These are phyloP conservation scores for Actinostola sp. DNA, from an alignment of 92 coral and sea anemone species.

Conservation along the genomic window DNA sequence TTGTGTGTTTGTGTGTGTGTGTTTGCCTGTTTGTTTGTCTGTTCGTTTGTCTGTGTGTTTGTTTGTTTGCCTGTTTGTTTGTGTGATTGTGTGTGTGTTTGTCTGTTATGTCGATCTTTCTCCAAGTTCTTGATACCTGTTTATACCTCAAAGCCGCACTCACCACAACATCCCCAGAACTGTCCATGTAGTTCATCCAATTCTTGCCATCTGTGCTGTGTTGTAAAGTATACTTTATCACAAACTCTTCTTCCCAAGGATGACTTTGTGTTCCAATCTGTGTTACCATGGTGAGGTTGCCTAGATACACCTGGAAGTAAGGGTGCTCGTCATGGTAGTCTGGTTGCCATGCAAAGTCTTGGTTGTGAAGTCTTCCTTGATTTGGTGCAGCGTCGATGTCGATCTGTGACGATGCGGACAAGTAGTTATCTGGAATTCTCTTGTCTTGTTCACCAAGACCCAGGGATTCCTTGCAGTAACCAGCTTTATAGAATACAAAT, in stretches of 20 bases:
- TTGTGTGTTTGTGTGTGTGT: too few species aligned
- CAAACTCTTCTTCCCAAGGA: constrained; percentile 70
- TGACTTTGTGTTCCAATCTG: constrained; percentile 69
- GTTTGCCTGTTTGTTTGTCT: too few species aligned
- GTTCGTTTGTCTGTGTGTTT: too few species aligned
- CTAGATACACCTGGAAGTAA: constrained; percentile 61
- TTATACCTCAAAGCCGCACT: too few species aligned
- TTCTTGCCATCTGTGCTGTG: constrained; percentile 52
- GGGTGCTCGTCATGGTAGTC: constrained; percentile 34
- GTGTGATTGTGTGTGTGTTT: too few species aligned
- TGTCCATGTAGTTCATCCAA: constrained; percentile 60
- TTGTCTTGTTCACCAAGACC: constrained; percentile 55
- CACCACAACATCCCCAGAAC: constrained; percentile 48
- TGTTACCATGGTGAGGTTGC: constrained; percentile 61
- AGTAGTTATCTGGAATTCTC: constrained; percentile 50
- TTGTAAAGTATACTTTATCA: constrained; percentile 51
- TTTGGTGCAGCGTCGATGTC: constrained; percentile 35
- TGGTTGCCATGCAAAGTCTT: constrained; percentile 58
- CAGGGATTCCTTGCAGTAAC: constrained; percentile 50
- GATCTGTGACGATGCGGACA: constrained; percentile 46
- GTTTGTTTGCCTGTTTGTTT: too few species aligned
- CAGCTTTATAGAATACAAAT: too few species aligned
- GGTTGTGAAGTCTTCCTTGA: constrained; percentile 62
- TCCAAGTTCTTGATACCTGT: too few species aligned
- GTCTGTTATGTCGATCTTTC: too few species aligned